These are phyloP conservation scores for Trichonephila clavipes DNA, from an alignment of 1,140 invertebrate genomes.

Conservation along the genomic window DNA sequence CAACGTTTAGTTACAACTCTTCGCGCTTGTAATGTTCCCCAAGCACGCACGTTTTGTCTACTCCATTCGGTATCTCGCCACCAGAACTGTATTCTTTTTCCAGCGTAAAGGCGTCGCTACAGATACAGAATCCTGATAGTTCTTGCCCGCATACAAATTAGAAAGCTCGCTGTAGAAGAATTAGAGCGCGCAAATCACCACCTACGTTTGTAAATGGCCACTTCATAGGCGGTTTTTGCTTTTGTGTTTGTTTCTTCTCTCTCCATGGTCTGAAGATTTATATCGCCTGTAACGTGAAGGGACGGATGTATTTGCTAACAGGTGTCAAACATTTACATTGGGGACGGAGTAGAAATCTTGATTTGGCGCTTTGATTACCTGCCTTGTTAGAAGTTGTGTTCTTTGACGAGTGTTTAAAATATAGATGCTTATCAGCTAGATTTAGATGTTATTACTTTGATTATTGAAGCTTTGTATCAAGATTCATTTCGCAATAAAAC, in stretches of 20 bases:
- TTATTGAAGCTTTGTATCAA: too few species aligned
- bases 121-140: slow-evolving; percentile 41
- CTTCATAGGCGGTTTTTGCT: not conserved
- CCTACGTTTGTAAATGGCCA: slow-evolving; percentile 60
- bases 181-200: slow-evolving; percentile 72
- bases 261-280: slow-evolving; percentile 69
- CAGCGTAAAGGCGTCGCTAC: slow-evolving; percentile 38
- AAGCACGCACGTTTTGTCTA: slow-evolving; percentile 65
- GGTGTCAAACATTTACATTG: slow-evolving; percentile 70
- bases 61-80: slow-evolving; percentile 19
- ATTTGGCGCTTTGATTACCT: not conserved
- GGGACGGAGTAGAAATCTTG: slow-evolving; percentile 20
- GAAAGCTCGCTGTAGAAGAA: slow-evolving; percentile 46
- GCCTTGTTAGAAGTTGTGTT: too few species aligned
- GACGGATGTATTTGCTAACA: slow-evolving; percentile 64
- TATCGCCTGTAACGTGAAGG: slow-evolving; percentile 58
- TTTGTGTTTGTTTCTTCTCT: not conserved
- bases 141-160: slow-evolving; percentile 55
- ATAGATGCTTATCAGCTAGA: too few species aligned
- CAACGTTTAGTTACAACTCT: slow-evolving; percentile 57
- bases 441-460: too few species aligned
- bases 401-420: too few species aligned
- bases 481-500: too few species aligned
- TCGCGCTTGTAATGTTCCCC: slow-evolving; percentile 46
- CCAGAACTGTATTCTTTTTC: not conserved